Conservation (phyloP, 2,797 vertebrate genomes). For the Morus bassanus region DNA sequence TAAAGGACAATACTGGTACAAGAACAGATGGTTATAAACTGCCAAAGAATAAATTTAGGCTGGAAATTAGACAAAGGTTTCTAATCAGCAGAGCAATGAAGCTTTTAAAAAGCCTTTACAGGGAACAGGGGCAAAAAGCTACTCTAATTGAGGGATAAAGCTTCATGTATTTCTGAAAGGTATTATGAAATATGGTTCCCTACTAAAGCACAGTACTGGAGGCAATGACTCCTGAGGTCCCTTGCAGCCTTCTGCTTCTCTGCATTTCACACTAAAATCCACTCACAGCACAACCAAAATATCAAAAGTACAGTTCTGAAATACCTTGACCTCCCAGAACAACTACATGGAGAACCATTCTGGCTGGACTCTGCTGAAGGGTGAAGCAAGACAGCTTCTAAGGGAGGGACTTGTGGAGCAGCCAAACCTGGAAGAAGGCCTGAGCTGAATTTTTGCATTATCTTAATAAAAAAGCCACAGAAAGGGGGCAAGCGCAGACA, state of each 20-base stretch:
- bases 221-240: not conserved
- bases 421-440: not conserved
- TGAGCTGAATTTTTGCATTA: not conserved
- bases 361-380: not conserved
- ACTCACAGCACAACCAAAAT: not conserved
- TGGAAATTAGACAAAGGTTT: conserved; percentile 61
- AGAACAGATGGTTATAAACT: conserved; percentile 65
- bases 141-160: conserved; percentile 32
- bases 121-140: conserved; percentile 25
- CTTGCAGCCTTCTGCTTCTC: not conserved
- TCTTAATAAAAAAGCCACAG: not conserved
- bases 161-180: not conserved
- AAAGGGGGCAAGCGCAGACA: not conserved
- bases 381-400: not conserved
- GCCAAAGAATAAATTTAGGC: conserved; percentile 61
- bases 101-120: conserved; percentile 41
- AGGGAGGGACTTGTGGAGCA: not conserved
- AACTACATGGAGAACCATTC: not conserved
- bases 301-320: not conserved
- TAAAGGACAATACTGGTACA: conserved; percentile 53
- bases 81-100: conserved; percentile 47
- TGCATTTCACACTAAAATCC: not conserved
- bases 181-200: not conserved
- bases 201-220: not conserved
- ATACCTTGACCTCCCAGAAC: not conserved